phyloP scores from a whole-genome alignment of 2,888 invertebrate genomes.

The Latheticus oryzae region DNA sequence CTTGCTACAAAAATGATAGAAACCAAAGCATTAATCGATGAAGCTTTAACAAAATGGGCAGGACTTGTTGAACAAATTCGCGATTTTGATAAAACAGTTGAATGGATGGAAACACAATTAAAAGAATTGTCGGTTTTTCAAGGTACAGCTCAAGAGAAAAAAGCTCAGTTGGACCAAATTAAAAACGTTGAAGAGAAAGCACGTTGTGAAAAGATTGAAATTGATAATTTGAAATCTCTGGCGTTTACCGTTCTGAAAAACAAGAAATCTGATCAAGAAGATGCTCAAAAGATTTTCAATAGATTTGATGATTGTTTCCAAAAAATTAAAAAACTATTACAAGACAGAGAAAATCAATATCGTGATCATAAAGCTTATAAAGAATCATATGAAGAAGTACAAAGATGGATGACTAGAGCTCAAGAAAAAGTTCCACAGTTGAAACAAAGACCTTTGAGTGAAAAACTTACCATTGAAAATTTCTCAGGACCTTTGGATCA shows the following conservation, averaged over 20 bases:
- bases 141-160: slow-evolving; percentile 86
- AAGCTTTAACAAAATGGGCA: slow-evolving; percentile 91
- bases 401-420: slow-evolving; percentile 87
- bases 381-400: slow-evolving; percentile 90
- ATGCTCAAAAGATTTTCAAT: slow-evolving; percentile 86
- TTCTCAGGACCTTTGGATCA: slow-evolving; percentile 89
- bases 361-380: slow-evolving; percentile 90
- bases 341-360: slow-evolving; percentile 86
- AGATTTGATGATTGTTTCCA: slow-evolving; percentile 85
- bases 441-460: slow-evolving; percentile 85
- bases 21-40: slow-evolving; percentile 87
- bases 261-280: slow-evolving; percentile 85
- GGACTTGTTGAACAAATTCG: slow-evolving; percentile 90
- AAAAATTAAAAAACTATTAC: slow-evolving; percentile 75
- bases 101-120: slow-evolving; percentile 79
- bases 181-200: slow-evolving; percentile 89
- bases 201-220: slow-evolving; percentile 89
- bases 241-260: slow-evolving; percentile 87
- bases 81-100: slow-evolving; percentile 83
- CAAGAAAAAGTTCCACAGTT: slow-evolving; percentile 90
- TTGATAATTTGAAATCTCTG: slow-evolving; percentile 85
- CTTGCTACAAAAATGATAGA: slow-evolving; percentile 90
- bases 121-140: slow-evolving; percentile 81
- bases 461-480: slow-evolving; percentile 89
- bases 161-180: slow-evolving; percentile 85